phyloP scores from a whole-genome alignment of 2,888 invertebrate genomes.

The Onthophagus sagittarius region DNA sequence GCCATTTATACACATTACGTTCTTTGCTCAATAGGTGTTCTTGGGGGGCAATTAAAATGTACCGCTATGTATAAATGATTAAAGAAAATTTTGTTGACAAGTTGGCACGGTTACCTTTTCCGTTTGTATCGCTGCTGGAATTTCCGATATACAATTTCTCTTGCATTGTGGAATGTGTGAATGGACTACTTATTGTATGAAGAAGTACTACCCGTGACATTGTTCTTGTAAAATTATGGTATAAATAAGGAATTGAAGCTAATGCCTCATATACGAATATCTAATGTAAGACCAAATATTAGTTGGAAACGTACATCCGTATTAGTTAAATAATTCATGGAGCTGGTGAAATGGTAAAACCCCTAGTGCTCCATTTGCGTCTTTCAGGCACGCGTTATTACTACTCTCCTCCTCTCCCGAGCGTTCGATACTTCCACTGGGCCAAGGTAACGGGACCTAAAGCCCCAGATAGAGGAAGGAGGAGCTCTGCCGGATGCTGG shows the following conservation, averaged over 20 bases:
- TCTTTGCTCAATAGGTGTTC: not conserved
- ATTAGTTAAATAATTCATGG: not conserved
- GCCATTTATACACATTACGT: not conserved
- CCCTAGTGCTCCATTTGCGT: not conserved
- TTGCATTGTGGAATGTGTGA: not conserved
- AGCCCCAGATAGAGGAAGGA: constrained; percentile 40
- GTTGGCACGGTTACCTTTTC: not conserved
- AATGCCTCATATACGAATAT: not conserved
- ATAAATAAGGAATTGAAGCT: not conserved
- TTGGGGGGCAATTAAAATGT: not conserved
- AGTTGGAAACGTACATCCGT: not conserved
- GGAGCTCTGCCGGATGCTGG: constrained; percentile 25
- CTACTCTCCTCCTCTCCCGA: constrained; percentile 16
- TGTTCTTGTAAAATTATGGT: not conserved
- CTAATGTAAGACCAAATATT: not conserved
- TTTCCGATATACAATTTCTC: not conserved
- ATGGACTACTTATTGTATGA: not conserved
- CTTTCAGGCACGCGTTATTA: not conserved
- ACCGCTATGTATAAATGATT: not conserved
- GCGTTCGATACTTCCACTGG: constrained; percentile 36
- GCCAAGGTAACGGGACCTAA: constrained; percentile 42
- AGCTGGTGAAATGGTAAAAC: not conserved
- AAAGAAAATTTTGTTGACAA: not conserved
- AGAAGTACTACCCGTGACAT: not conserved
- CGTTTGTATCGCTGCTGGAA: not conserved